Base-by-base conservation (phyloP, 2,888 invertebrate species). In the Hipparchia semele region DNA sequence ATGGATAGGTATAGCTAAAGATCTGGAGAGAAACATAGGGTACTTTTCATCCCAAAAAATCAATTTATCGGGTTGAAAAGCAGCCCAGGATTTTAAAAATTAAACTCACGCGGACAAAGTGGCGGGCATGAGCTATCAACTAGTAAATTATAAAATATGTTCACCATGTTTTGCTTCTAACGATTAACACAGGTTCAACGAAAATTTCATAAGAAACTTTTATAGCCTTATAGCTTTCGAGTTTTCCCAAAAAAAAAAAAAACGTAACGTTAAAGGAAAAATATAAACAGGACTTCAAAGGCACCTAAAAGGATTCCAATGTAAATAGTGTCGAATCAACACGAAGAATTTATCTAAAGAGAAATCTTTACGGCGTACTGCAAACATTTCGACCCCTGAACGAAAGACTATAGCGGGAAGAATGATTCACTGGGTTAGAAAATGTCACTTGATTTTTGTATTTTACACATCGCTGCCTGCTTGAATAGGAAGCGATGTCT, bases 391-490 rank as follows among this genome's bases (percentile, higher is more conserved):
- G 85, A 81, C 82, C 83, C 73, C 68, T 68, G 72, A 68, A 86
- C 84, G 85, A 87, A 88, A 89, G 86, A 86, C 88, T 90, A 85
- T 83, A 82, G 84, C 86, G 88, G 87, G 89, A 53, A 33, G 53
- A 69, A 86, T 87, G 86, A 89, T 84, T 90, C 92, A 92, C 85
- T 92, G 92, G 84, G 82, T 84, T 87, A 88, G 92, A 93, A 91
- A 92, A 91, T 90, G 90, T 91, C 91, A 92, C 90, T 93, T 92
- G 92, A 93, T 92, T 92, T 92, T 92, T 92, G 91, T 90, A 92
- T 92, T 92, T 91, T 88, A 90, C 87, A 87, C 89, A 87, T 86
- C 87, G 88, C 82, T 87, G 87, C 85, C 77, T 83, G 77, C 85
- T 84, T 87, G 86, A 87, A 89, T 88, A 84, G 81, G 81, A 81